Conservation (phyloP, 2,113 vertebrate species). For the Pituophis catenifer region DNA sequence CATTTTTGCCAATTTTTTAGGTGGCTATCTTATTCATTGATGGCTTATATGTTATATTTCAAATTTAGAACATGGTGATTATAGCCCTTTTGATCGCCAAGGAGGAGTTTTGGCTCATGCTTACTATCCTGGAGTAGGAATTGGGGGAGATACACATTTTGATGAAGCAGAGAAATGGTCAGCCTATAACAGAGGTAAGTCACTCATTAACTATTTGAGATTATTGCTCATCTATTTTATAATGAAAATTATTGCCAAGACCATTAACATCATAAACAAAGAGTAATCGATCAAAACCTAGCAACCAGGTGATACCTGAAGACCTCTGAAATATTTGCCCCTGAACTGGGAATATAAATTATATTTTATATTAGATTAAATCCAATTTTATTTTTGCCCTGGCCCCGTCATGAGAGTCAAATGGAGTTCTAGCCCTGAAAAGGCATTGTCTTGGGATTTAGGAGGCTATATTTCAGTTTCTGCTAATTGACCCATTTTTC, state of each 20-base stretch:
- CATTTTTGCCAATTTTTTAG: too few species aligned
- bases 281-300: not conserved
- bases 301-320: not conserved
- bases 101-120: constrained; percentile 70
- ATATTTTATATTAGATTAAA: not conserved
- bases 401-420: not conserved
- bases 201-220: not conserved
- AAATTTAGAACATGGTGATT: constrained; percentile 70
- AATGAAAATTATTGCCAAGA: not conserved
- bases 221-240: not conserved
- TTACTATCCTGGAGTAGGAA: constrained; percentile 59
- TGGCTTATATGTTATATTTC: constrained; percentile 2
- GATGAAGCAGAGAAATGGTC: constrained; percentile 76
- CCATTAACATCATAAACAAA: not conserved
- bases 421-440: not conserved
- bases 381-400: not conserved
- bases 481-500: not conserved
- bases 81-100: constrained; percentile 66
- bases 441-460: not conserved
- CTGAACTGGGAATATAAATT: not conserved
- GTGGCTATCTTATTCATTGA: not conserved
- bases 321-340: not conserved
- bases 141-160: constrained; percentile 75
- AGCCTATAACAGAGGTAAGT: constrained; percentile 55
- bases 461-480: not conserved